Evolutionary conservation across 1,140 invertebrate genomes (phyloP).

Genomic region (Globodera rostochiensis): DNA sequence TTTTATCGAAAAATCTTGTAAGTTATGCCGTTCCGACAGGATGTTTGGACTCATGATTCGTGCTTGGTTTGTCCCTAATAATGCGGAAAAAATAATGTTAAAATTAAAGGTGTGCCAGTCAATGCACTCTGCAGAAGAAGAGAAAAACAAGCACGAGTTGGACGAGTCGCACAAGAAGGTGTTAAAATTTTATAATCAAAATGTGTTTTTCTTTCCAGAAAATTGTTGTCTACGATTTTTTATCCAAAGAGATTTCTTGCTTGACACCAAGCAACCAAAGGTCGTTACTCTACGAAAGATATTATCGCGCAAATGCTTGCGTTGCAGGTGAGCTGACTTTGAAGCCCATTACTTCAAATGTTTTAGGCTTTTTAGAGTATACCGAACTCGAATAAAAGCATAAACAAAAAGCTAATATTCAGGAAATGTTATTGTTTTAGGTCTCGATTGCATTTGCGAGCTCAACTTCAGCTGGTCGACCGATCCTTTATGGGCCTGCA

Average conservation of each 20-base stretch:
- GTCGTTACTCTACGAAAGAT: constrained; percentile 32
- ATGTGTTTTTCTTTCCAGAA: constrained; percentile 33
- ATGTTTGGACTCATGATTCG: constrained; percentile 34
- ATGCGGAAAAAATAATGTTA: background rate
- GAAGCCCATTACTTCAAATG: background rate
- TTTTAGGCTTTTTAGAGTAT: background rate
- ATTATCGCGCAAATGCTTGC: constrained; percentile 34
- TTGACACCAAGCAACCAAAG: constrained; percentile 30
- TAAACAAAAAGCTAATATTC: constrained; percentile 23
- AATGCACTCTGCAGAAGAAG: constrained; percentile 34
- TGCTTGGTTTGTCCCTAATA: constrained; percentile 23
- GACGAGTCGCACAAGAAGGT: constrained; percentile 40
- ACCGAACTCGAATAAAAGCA: too few species aligned
- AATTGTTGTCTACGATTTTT: constrained; percentile 42
- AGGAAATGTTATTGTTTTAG: constrained; percentile 34
- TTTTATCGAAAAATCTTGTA: too few species aligned
- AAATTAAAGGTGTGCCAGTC: constrained; percentile 35
- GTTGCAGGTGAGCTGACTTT: constrained; percentile 34
- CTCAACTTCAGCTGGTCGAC: constrained; percentile 40
- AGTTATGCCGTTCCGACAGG: constrained; percentile 22
- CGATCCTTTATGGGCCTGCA: constrained; percentile 33
- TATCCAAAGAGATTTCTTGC: constrained; percentile 33
- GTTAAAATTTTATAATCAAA: background rate
- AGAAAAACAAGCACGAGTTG: constrained; percentile 36
- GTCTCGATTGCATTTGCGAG: constrained; percentile 42